phyloP scores from a whole-genome alignment of 2,797 vertebrate species.

The Notamacropus eugenii region DNA sequence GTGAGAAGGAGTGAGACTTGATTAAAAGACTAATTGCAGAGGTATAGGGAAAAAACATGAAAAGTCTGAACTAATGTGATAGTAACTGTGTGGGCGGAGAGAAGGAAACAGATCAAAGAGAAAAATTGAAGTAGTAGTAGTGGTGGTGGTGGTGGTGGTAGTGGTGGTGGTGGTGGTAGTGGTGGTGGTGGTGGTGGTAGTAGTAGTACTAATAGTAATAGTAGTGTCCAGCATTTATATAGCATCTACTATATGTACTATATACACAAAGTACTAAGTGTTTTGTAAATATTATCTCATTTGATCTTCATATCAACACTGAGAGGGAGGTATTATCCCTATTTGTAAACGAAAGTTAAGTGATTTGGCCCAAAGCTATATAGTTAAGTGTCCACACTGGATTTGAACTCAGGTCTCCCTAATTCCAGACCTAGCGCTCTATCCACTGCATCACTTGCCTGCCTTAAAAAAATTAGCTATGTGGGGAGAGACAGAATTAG shows the following conservation, averaged over 20 bases:
- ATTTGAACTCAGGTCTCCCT: not conserved
- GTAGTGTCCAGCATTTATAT: too few species aligned
- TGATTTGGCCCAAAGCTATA: not conserved
- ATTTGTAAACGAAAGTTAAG: not conserved
- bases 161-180: too few species aligned
- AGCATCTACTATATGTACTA: too few species aligned
- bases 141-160: too few species aligned
- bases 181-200: too few species aligned
- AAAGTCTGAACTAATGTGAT: not conserved
- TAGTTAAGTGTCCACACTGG: not conserved
- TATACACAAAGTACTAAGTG: too few species aligned
- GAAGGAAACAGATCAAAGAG: not conserved
- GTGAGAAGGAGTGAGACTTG: not conserved
- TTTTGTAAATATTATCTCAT: too few species aligned
- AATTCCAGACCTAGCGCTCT: not conserved
- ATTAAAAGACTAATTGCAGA: not conserved
- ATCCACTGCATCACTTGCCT: not conserved
- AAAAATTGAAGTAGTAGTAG: too few species aligned
- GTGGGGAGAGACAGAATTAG: not conserved
- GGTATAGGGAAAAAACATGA: not conserved
- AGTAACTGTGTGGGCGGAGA: not conserved
- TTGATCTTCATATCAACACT: too few species aligned
- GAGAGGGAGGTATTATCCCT: too few species aligned
- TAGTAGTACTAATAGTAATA: too few species aligned
- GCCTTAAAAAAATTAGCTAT: too few species aligned